Evolutionary conservation across 1,140 invertebrate species (phyloP).

Genomic region (Drosophila cardini): DNA sequence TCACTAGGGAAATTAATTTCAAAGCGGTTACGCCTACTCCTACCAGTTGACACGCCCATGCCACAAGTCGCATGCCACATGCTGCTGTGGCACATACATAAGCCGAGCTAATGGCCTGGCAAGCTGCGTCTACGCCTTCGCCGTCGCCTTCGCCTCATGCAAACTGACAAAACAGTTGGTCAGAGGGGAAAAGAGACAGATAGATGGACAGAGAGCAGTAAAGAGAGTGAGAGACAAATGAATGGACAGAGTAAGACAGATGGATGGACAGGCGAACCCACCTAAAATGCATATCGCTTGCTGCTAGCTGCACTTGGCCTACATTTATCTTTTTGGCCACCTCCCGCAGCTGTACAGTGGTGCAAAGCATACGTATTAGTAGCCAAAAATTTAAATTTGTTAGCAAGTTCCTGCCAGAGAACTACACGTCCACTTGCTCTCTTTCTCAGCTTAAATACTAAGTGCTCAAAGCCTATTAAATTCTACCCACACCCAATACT

Average conservation of each 20-base stretch:
- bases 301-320: constrained; percentile 37
- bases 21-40: constrained; percentile 36
- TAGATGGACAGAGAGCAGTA: background rate
- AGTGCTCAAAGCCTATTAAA: too few species aligned
- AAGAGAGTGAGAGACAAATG: background rate
- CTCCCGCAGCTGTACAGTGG: constrained; percentile 19
- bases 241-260: background rate
- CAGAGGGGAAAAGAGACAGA: constrained; percentile 4
- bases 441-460: too few species aligned
- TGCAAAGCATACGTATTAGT: too few species aligned
- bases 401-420: too few species aligned
- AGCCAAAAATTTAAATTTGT: background rate
- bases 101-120: constrained; percentile 37
- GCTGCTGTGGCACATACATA: background rate
- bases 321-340: constrained; percentile 45
- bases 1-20: constrained; percentile 57
- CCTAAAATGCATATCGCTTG: constrained; percentile 35
- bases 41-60: background rate
- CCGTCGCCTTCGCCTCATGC: constrained; percentile 15
- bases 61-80: background rate
- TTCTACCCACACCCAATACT: background rate
- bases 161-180: constrained; percentile 23
- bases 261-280: background rate
- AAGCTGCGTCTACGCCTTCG: constrained; percentile 35
- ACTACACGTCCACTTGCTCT: too few species aligned